Base-by-base conservation (phyloP, 2,113 vertebrate genomes). In the Zosterops borbonicus region DNA sequence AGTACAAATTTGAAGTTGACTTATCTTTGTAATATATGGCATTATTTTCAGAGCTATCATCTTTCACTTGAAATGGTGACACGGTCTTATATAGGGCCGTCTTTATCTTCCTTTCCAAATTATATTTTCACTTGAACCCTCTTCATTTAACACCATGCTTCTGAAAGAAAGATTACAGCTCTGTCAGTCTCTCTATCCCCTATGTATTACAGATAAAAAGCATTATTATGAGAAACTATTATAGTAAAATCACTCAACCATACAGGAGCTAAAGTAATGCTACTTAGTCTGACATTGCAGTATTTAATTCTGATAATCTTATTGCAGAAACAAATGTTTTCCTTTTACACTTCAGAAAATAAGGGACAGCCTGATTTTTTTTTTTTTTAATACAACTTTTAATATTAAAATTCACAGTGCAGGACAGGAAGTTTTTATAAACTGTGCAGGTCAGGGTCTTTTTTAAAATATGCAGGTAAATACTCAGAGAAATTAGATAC, bases 141-240 rank as follows among this genome's bases (percentile, higher is more conserved):
- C 42, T 79, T 93, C 83, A 46, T 81, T 85, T 90, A 94, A 77
- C 42, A 33, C 52, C 5, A 3, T 42, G 42, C 52, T 71, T 68
- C 68, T 77, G 92, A 87, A 93, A 78, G 73, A 86, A 93, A 75
- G 83, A 92, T 97, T 94, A 94, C 68, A 89, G 83, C 50, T 93
- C 80, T 90, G 94, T 80, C 94, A 94, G 70, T 93, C 87, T 94
- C 60, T 85, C 55, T 74, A 50, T 92, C 64, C 55, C 63, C 39
- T 85, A 62, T 83, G 82, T 70, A 79, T 67, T 94, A 83, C 75
- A 92, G 90, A 93, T 94, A 90, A 95, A 94, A 95, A 74, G 50
- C 79, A 77, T 88, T 95, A 88, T 85, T 93, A 92, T 77, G 71
- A 79, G 79, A 67, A 93, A 94, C 71, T 88, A 55, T 80, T 95